Base-by-base conservation (phyloP, 2,888 invertebrate species). In the Glaucopsyche alexis region DNA sequence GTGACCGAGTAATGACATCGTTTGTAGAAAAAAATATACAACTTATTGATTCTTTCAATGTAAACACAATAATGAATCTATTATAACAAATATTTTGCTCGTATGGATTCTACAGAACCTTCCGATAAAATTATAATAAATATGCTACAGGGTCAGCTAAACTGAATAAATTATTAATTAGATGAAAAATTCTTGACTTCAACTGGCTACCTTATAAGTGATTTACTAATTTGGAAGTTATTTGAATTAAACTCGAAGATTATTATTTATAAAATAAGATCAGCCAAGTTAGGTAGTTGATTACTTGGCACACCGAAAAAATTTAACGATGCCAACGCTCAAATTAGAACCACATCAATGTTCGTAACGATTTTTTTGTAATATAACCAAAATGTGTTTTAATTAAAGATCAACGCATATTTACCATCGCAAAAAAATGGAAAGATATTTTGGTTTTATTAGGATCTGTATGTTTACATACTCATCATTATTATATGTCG, bases 401-500 rank as follows among this genome's bases (percentile, higher is more conserved):
- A 4, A 42, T 42, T 42, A 7, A 7, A 42, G 42, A 42, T 7
- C 1, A 42, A 7, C 42, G 42, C 8, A 42, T 4, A 29, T 29
- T 29, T 29, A 29, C 4, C 29, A 42, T 7, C 6, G 7, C 7
- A 8, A 19, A 19, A 1, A 11, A 4, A 11, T 11, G 16, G 8
- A 52, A 7, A 40, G 64, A 11, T 9, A 29, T 60, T 14, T 72
- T 2, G 42, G 16, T 14, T 14, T 70, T 71, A 64, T 64, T 45
- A 45, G 14, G 9, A 14, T 50, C 74, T 73, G 77, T 80, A 70
- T 78, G 79, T 78, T 78, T 76, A 47, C 73, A 60, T 69, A 73
- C 79, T 84, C 85, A 85, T 85, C 85, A 81, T 81, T 86, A 84
- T 82, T 80, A 78, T 81, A 81, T 85, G 83, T 86, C 85, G 80